Evolutionary conservation across 2,888 invertebrate species (phyloP).

Genomic region (Melangyna quadrimaculata): DNA sequence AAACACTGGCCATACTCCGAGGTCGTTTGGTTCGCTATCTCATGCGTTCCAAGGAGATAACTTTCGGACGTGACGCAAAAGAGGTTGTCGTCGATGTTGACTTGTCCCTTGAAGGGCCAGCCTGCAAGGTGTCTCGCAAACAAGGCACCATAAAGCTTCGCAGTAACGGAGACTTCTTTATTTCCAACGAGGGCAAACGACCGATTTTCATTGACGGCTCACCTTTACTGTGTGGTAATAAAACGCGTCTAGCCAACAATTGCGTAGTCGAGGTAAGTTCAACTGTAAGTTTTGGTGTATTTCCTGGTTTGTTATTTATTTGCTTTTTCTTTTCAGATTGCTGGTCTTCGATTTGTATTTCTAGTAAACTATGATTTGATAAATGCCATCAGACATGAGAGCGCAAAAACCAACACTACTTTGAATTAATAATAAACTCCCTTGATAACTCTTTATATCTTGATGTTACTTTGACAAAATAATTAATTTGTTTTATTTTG

Average conservation of each 20-base stretch:
- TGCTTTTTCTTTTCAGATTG: slow-evolving; percentile 84
- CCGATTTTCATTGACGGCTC: slow-evolving; percentile 97
- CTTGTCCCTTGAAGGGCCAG: slow-evolving; percentile 95
- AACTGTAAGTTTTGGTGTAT: background rate
- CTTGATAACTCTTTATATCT: background rate
- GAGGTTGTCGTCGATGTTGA: slow-evolving; percentile 96
- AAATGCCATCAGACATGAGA: slow-evolving; percentile 93
- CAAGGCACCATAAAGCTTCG: slow-evolving; percentile 95
- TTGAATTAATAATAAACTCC: slow-evolving; percentile 74
- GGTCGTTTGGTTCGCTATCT: slow-evolving; percentile 96
- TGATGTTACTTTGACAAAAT: slow-evolving; percentile 1
- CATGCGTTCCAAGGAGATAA: slow-evolving; percentile 97
- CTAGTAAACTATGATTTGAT: slow-evolving; percentile 95
- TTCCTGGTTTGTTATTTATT: slow-evolving; percentile 24
- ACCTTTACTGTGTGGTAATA: slow-evolving; percentile 93
- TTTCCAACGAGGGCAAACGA: slow-evolving; percentile 96
- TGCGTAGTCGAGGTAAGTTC: slow-evolving; percentile 92
- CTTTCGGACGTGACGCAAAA: slow-evolving; percentile 93
- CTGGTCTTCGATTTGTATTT: slow-evolving; percentile 95
- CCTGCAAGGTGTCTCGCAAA: slow-evolving; percentile 94
- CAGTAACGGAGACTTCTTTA: slow-evolving; percentile 96
- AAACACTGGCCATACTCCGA: slow-evolving; percentile 94
- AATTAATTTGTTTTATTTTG: slow-evolving; percentile 4
- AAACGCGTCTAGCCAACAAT: slow-evolving; percentile 95
- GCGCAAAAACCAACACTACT: slow-evolving; percentile 88